Percentiles rank a stretch among this genome's conserved stretches.
These are phyloP conservation scores for Spongilla lacustris DNA, from an alignment of 37 sponge, comb jelly and placozoan genomes.

Conservation along the genomic window DNA sequence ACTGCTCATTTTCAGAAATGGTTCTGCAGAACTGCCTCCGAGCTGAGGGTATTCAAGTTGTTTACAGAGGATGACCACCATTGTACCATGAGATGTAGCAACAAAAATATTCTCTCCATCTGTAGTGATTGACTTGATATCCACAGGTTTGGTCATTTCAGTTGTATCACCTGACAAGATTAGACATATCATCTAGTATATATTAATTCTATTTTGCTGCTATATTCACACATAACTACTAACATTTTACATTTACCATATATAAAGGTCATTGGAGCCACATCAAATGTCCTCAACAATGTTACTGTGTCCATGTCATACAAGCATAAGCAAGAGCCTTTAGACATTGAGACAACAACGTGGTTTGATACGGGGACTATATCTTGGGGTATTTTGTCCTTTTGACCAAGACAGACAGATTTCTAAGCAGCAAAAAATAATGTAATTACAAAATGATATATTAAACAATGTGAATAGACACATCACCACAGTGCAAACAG, in stretches of 20 bases:
- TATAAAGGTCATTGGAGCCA: constrained; percentile 8
- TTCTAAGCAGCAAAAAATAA: constrained; percentile 24
- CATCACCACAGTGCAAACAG: not conserved
- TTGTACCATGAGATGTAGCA: constrained; percentile 47
- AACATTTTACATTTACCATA: constrained; percentile 46
- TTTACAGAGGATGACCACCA: constrained; percentile 23
- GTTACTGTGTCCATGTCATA: constrained; percentile 29
- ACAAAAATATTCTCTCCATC: constrained; percentile 30
- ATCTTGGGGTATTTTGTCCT: constrained; percentile 2
- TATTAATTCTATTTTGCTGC: no score
- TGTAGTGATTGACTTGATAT: constrained; percentile 28
- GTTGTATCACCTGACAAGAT: not conserved
- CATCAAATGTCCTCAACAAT: constrained; percentile 38
- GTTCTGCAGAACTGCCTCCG: not conserved
- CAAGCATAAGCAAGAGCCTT: constrained; percentile 16
- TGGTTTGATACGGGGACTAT: constrained; percentile 25
- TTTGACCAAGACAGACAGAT: constrained; percentile 16
- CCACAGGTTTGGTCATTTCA: not conserved
- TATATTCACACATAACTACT: no score
- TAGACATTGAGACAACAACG: constrained; percentile 21
- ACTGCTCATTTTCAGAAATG: not conserved
- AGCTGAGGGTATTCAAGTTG: not conserved
- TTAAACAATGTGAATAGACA: not conserved
- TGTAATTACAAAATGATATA: no score
- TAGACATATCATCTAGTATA: not conserved